Base-by-base conservation (phyloP, 2,888 invertebrate genomes). In the Slavum lentiscoides region DNA sequence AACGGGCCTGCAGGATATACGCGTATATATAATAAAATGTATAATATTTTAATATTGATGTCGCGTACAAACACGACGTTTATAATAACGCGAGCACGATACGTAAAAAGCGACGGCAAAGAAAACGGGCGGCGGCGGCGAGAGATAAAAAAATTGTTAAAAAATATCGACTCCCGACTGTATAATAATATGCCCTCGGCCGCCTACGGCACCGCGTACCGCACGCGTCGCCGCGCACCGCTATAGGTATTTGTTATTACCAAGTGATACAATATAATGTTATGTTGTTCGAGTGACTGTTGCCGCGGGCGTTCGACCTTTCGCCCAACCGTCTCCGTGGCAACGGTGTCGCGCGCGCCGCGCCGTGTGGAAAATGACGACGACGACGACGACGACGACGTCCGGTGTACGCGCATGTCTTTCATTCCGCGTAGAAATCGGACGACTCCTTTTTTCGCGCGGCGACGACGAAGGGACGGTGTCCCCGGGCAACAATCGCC, bases 251-350 rank as follows among this genome's bases (percentile, higher is more conserved):
- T 69, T 70, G 77, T 77, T 55, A 70, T 77, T 66, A 49, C 68
- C 69, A 62, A 77, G 69, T 49, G 69, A 62, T 76, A 76, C 66
- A 69, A 80, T 55, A 72, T 64, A 72, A 80, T 64, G 55, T 72
- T 64, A 19, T 66, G 64, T 80, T 21, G 55, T 72, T 66, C 72
- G 72, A 58, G 72, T 58, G 80, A 80, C 72, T 72, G 80, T 80
- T 80, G 80, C 80, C 72, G 80, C 70, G 62, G 55, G 72, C 72
- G 19, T 64, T 72, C 80, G 80, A 80, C 80, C 80, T 80, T 80
- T 80, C 58, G 69, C 30, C 76, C 30, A 8, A 43, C 37, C 59
- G 72, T 74, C 8, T 1, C 80, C 64, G 66, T 72, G 80, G 80
- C 72, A 55, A 80, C 77, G 53, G 67, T 39, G 66, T 67, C 75